phyloP scores from a whole-genome alignment of 2,888 invertebrate species.

The Laspeyria flexula region DNA sequence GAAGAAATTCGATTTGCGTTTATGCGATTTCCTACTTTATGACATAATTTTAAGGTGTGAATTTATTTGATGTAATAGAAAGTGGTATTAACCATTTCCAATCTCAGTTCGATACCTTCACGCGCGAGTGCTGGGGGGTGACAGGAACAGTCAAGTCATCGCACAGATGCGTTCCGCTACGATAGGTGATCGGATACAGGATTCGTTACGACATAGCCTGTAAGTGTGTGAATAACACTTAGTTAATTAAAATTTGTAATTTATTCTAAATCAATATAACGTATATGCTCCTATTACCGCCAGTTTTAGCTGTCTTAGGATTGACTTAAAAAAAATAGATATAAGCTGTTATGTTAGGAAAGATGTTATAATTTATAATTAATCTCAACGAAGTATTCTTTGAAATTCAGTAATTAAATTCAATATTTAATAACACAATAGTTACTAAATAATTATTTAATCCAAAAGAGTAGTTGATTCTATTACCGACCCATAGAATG shows the following conservation, averaged over 20 bases:
- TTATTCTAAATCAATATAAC: neutral
- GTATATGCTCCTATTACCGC: neutral
- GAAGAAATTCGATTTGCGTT: neutral
- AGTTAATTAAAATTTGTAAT: neutral
- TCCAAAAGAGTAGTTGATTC: too few relatives aligned
- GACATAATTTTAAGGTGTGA: constrained; percentile 11
- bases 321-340: too few relatives aligned
- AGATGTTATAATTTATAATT: too few relatives aligned
- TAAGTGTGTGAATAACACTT: constrained; percentile 10
- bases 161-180: constrained; percentile 77
- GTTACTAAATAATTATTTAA: too few relatives aligned
- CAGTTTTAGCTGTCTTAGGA: too few relatives aligned
- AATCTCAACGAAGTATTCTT: too few relatives aligned
- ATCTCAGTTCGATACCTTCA: constrained; percentile 64
- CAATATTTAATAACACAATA: too few relatives aligned
- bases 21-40: constrained; percentile 25
- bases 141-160: constrained; percentile 70
- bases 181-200: constrained; percentile 61
- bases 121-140: constrained; percentile 70
- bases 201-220: constrained; percentile 43
- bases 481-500: too few relatives aligned
- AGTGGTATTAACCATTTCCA: constrained; percentile 62
- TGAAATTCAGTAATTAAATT: too few relatives aligned
- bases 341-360: too few relatives aligned
- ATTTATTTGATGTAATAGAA: constrained; percentile 31